Base-by-base conservation (phyloP, 2,888 invertebrate genomes). In the Synanthedon myopaeformis region DNA sequence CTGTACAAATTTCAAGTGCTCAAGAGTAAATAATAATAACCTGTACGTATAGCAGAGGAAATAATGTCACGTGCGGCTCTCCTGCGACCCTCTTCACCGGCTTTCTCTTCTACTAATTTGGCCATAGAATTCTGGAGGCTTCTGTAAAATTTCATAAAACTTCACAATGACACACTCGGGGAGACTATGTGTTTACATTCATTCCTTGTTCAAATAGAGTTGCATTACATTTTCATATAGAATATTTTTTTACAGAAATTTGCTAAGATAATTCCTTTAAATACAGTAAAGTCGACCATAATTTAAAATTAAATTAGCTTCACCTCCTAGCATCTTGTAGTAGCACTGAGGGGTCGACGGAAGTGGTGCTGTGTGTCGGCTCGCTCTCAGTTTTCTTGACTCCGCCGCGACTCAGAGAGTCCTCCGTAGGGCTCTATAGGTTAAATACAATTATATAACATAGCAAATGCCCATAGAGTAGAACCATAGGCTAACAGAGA, bases 41-140 rank as follows among this genome's bases (percentile, higher is more conserved):
- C 87, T 58, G 86, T 84, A 58, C 85, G 89, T 67, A 93, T 91
- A 63, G 92, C 93, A 72, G 91, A 90, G 59, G 92, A 91, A 60
- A 93, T 93, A 65, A 93, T 92, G 69, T 91, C 92, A 53, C 93
- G 89, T 1, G 93, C 93, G 63, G 91, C 92, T 69, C 91, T 91
- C 51, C 91, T 83, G 52, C 84, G 74, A 53, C 62, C 65, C 73
- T 88, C 72, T 82, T 91, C 76, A 76, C 89, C 85, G 12, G 77
- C 73, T 59, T 82, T 84, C 62, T 86, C 88, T 59, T 89, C 90
- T 28, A 84, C 90, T 56, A 91, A 65, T 61, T 91, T 81, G 5
- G 91, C 91, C 79, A 91, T 91, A 5, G 91, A 91, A 68, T 90
- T 91, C 69, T 91, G 91, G 65, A 91, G 89, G 61, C 90, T 91